Conservation (phyloP, 2,888 invertebrate species). For the Tridacna crocea region DNA sequence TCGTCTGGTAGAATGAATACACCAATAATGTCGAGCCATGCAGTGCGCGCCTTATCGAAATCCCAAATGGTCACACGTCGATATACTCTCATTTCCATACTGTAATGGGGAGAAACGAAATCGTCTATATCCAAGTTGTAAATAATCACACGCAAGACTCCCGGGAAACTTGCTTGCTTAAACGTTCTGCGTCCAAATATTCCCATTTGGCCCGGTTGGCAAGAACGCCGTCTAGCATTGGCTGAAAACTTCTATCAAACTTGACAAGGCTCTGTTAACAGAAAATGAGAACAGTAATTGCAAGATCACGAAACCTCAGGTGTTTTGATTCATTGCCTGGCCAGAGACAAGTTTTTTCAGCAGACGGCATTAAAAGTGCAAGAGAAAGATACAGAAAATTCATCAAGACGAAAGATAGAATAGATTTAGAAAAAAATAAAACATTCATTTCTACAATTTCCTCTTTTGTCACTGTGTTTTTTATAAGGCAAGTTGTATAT, state of each 20-base stretch:
- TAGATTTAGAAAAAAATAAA: not conserved
- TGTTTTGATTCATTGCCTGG: too few species aligned
- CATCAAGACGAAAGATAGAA: not conserved
- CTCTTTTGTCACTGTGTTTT: not conserved
- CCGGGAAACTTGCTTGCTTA: conserved; percentile 68
- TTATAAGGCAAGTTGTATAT: not conserved
- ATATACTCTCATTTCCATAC: not conserved
- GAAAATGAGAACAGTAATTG: not conserved
- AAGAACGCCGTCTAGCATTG: conserved; percentile 85
- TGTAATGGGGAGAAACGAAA: not conserved
- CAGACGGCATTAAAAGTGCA: not conserved
- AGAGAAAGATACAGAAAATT: not conserved
- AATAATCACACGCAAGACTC: conserved; percentile 51
- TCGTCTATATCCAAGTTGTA: not conserved
- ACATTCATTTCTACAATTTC: not conserved
- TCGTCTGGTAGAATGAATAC: too few species aligned
- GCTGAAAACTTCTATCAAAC: conserved; percentile 84
- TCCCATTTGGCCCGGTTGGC: conserved; percentile 85
- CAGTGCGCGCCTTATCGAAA: too few species aligned
- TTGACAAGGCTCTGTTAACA: conserved; percentile 83
- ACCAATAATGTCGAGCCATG: too few species aligned
- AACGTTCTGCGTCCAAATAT: conserved; percentile 76
- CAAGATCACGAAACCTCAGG: not conserved
- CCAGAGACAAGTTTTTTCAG: not conserved
- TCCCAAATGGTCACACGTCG: not conserved